phyloP scores from a whole-genome alignment of 2,888 invertebrate genomes.

The Lepidochitona cinerea region DNA sequence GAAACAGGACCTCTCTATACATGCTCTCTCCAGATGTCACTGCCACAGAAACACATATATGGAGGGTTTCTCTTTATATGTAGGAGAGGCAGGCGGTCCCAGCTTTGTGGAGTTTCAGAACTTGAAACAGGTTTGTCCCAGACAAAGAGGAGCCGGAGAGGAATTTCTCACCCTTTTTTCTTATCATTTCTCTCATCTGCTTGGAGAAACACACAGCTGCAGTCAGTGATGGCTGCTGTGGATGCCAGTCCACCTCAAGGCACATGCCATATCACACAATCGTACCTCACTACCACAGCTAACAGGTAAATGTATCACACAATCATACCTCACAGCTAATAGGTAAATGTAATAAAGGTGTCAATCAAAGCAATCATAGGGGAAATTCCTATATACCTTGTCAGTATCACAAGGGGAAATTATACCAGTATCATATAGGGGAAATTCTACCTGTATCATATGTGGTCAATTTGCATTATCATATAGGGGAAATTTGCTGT shows the following conservation, averaged over 20 bases:
- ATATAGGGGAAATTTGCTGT: too few species aligned
- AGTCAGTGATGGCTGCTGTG: not conserved
- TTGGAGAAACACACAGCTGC: not conserved
- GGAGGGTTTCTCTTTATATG: not conserved
- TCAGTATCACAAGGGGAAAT: too few species aligned
- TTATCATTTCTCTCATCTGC: conserved; percentile 8
- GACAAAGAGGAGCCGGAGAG: conserved; percentile 5
- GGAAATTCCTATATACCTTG: too few species aligned
- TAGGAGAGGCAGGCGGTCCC: not conserved
- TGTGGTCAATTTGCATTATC: too few species aligned
- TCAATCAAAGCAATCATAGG: too few species aligned
- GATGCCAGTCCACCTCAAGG: not conserved
- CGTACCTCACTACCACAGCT: too few species aligned
- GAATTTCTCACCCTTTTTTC: conserved; percentile 7
- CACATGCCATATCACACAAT: conserved; percentile 5
- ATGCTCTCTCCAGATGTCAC: too few species aligned
- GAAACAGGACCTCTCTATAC: not conserved
- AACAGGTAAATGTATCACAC: too few species aligned
- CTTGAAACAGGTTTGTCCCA: not conserved
- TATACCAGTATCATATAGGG: too few species aligned
- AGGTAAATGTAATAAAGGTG: too few species aligned
- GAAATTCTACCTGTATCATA: too few species aligned
- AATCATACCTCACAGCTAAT: too few species aligned
- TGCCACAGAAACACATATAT: not conserved
- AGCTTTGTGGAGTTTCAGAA: not conserved